These are phyloP conservation scores for Chymomyza procnemis DNA, from an alignment of 2,888 invertebrate species.

Conservation along the genomic window DNA sequence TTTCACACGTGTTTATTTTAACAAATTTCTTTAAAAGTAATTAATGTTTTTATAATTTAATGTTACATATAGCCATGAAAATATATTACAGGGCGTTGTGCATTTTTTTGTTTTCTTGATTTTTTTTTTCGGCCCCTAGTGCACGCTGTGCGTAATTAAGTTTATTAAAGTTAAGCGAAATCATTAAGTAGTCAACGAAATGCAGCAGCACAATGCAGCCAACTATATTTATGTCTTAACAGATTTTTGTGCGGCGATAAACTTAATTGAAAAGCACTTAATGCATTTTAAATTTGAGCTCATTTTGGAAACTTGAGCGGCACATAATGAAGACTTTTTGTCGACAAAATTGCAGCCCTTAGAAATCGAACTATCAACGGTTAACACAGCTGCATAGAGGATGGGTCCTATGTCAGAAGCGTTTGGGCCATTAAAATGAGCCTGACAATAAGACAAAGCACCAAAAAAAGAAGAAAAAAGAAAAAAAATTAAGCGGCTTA, in stretches of 20 bases:
- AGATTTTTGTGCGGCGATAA: constrained; percentile 67
- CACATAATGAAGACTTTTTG: not conserved
- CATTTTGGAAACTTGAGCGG: constrained; percentile 54
- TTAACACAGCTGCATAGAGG: not conserved
- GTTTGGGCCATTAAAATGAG: constrained; percentile 8
- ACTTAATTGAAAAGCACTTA: constrained; percentile 71
- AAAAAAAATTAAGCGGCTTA: constrained; percentile 7
- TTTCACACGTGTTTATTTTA: not conserved
- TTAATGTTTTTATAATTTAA: not conserved
- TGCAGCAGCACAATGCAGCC: constrained; percentile 40
- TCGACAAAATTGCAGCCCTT: constrained; percentile 45
- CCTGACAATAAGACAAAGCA: too few species aligned
- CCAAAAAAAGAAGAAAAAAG: constrained; percentile 8
- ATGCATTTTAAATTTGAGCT: constrained; percentile 65
- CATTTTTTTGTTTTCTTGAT: not conserved
- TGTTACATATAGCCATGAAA: not conserved
- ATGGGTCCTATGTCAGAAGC: not conserved
- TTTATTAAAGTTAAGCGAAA: constrained; percentile 39
- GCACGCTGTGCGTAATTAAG: constrained; percentile 14
- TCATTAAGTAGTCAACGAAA: constrained; percentile 52
- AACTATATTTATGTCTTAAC: not conserved
- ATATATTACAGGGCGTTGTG: not conserved
- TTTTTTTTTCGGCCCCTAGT: not conserved
- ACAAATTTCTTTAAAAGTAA: not conserved
- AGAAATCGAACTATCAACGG: constrained; percentile 72